phyloP scores from a whole-genome alignment of 2,888 invertebrate species.

The Hyposoter didymator region DNA sequence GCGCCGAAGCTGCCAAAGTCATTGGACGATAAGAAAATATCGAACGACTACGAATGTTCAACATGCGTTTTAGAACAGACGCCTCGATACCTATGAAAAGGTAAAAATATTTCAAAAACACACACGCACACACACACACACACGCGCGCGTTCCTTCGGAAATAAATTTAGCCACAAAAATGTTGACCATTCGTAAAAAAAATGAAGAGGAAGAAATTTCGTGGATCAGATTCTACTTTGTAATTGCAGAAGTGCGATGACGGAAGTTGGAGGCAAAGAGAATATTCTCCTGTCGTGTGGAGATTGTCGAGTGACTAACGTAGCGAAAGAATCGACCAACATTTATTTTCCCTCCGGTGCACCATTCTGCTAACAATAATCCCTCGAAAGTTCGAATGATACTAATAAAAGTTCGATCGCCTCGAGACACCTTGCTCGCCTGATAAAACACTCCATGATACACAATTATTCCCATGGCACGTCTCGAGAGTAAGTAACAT shows the following conservation, averaged over 20 bases:
- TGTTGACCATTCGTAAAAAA: background rate
- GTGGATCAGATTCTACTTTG: constrained; percentile 50
- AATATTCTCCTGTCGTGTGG: constrained; percentile 20
- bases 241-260: constrained; percentile 60
- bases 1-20: constrained; percentile 5
- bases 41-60: constrained; percentile 14
- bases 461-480: constrained; percentile 78
- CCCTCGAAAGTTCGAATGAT: constrained; percentile 48
- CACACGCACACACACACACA: background rate
- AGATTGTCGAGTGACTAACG: constrained; percentile 40
- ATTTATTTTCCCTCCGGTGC: constrained; percentile 42
- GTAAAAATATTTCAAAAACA: constrained; percentile 40
- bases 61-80: constrained; percentile 35
- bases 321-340: constrained; percentile 46
- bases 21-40: constrained; percentile 4
- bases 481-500: constrained; percentile 81
- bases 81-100: constrained; percentile 25
- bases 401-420: constrained; percentile 38
- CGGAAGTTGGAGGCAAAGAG: constrained; percentile 50
- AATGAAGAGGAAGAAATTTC: constrained; percentile 4
- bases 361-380: constrained; percentile 58
- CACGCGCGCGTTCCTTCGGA: too few relatives aligned
- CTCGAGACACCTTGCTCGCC: constrained; percentile 51
- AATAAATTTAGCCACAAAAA: too few relatives aligned
- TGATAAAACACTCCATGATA: constrained; percentile 61